phyloP scores from a whole-genome alignment of 2,113 vertebrate species.

The Phaetusa simplex region DNA sequence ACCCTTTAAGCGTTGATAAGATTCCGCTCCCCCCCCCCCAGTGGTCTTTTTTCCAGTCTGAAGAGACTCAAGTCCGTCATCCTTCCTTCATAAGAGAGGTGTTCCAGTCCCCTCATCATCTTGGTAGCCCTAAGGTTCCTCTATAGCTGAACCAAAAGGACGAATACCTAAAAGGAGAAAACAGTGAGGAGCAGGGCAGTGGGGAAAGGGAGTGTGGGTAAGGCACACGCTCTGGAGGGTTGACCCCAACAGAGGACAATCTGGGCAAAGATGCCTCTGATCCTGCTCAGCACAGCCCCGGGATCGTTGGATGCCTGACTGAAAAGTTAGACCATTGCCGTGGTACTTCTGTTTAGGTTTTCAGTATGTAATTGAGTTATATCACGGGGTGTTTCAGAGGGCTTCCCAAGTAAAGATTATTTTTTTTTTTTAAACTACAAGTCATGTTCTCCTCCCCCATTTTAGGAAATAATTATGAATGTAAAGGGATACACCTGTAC shows the following conservation, averaged over 20 bases:
- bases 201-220: not conserved
- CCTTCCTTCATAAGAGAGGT: too few relatives aligned
- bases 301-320: not conserved
- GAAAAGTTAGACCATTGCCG: not conserved
- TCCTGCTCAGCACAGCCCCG: not conserved
- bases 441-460: not conserved
- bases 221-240: not conserved
- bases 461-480: not conserved
- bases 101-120: too few relatives aligned
- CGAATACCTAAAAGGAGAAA: not conserved
- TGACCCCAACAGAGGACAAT: not conserved
- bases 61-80: too few relatives aligned
- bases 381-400: not conserved
- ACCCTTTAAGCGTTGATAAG: too few relatives aligned
- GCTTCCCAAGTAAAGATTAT: not conserved
- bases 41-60: too few relatives aligned
- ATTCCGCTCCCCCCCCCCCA: too few relatives aligned
- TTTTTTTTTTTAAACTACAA: not conserved
- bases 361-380: not conserved
- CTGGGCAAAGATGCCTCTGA: not conserved
- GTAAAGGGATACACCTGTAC: not conserved
- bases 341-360: not conserved
- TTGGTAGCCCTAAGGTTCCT: too few relatives aligned
- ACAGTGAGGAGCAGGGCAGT: not conserved
- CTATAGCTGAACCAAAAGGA: not conserved